Evolutionary conservation across 2,888 invertebrate species (phyloP).

Genomic region (Dicyrtomina minuta): DNA sequence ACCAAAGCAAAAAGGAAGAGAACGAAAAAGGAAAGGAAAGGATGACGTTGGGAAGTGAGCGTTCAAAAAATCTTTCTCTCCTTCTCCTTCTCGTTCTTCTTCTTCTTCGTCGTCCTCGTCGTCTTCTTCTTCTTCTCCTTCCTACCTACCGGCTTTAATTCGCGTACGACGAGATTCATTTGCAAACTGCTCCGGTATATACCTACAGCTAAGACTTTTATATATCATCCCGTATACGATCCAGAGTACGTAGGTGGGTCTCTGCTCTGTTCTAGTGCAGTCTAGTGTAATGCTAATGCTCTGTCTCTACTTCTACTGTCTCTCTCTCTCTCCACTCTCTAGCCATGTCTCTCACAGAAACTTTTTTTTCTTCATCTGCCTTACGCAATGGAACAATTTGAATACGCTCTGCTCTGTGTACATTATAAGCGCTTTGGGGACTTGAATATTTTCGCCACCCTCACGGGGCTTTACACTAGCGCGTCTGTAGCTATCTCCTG

Average conservation of each 20-base stretch:
- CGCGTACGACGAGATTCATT: constrained; percentile 42
- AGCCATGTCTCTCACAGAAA: not conserved
- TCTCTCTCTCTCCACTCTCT: not conserved
- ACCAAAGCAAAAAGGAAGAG: too few relatives aligned
- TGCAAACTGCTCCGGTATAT: constrained; percentile 47
- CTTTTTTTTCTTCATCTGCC: not conserved
- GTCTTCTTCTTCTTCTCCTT: too few relatives aligned
- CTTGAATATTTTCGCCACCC: too few relatives aligned
- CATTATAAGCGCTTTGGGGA: too few relatives aligned
- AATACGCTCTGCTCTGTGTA: too few relatives aligned
- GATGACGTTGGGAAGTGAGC: too few relatives aligned
- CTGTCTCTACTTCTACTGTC: not conserved
- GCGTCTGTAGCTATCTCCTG: too few relatives aligned
- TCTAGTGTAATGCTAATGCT: not conserved
- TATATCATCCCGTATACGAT: constrained; percentile 40
- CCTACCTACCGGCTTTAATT: constrained; percentile 21
- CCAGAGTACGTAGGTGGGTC: constrained; percentile 50
- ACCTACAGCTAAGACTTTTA: constrained; percentile 44
- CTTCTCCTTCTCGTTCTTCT: not conserved
- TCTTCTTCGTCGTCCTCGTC: constrained; percentile 1
- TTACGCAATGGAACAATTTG: constrained; percentile 14
- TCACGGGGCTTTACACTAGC: too few relatives aligned
- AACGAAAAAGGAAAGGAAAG: not conserved
- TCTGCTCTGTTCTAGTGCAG: constrained; percentile 45
- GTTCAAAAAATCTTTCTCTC: too few relatives aligned